Percentiles rank a stretch among this genome's conserved stretches.
Evolutionary conservation across 1,140 invertebrate species (phyloP).

Genomic region (Liolophura sinensis): DNA sequence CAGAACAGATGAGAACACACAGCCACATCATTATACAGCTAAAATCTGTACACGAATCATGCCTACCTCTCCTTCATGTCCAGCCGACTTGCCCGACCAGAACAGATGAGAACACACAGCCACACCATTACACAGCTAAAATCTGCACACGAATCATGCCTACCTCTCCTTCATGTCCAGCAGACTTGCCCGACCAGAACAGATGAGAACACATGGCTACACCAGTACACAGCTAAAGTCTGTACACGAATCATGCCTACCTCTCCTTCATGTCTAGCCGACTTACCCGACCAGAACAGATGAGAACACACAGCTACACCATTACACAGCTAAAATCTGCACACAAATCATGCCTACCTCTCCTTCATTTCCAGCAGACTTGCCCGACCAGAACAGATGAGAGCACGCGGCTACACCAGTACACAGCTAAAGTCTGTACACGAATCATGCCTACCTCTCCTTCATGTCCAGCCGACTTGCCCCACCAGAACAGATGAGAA

Average conservation of each 20-base stretch:
- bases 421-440: constrained; percentile 72
- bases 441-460: constrained; percentile 65
- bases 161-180: constrained; percentile 71
- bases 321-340: constrained; percentile 59
- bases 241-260: constrained; percentile 52
- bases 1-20: no score
- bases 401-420: constrained; percentile 87
- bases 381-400: constrained; percentile 96
- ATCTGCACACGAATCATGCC: constrained; percentile 9
- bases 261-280: constrained; percentile 71
- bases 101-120: no score
- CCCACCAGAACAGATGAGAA: constrained; percentile 96
- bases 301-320: constrained; percentile 90
- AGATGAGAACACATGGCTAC: constrained; percentile 90
- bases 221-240: constrained; percentile 81
- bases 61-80: no score
- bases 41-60: no score
- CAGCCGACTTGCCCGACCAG: no score
- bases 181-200: constrained; percentile 98
- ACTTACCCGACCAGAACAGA: constrained; percentile 97
- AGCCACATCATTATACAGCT: no score
- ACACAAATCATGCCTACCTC: constrained; percentile 61
- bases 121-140: no score
- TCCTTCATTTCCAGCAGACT: constrained; percentile 69
- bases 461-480: constrained; percentile 71